These are phyloP conservation scores for Nematolebias whitei DNA, from an alignment of 2,113 vertebrate genomes.

Conservation along the genomic window DNA sequence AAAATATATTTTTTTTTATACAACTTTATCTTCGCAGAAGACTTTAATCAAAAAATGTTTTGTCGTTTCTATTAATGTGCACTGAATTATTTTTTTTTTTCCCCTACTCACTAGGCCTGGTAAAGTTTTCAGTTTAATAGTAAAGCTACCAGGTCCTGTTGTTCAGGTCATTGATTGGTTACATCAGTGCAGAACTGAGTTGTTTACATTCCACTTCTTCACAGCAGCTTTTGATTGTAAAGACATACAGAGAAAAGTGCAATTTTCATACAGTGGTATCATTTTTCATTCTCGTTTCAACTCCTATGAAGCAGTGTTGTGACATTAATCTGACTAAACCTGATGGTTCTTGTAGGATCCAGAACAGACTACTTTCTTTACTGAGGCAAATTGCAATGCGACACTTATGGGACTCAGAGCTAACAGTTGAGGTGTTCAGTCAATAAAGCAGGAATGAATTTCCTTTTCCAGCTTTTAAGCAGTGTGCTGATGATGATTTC, in stretches of 20 bases:
- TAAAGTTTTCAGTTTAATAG: neutral
- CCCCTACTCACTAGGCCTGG: conserved; percentile 15
- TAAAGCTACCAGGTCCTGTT: neutral
- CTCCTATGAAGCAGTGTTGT: conserved; percentile 44
- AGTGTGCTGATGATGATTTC: conserved; percentile 28
- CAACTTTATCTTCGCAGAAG: conserved; percentile 2
- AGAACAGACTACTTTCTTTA: conserved; percentile 34
- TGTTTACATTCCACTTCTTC: conserved; percentile 12
- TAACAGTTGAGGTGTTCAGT: neutral
- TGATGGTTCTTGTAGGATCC: conserved; percentile 60
- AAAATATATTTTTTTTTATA: neutral
- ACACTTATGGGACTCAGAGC: neutral
- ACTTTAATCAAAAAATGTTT: conserved; percentile 15
- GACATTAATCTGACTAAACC: conserved; percentile 28
- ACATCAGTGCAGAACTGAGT: neutral
- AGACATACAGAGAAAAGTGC: conserved; percentile 24
- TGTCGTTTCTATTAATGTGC: conserved; percentile 2
- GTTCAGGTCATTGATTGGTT: conserved; percentile 10
- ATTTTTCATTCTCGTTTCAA: conserved; percentile 2
- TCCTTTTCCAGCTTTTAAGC: conserved; percentile 2
- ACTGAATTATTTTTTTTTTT: conserved; percentile 45
- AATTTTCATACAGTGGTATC: neutral
- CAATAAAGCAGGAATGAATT: conserved; percentile 2
- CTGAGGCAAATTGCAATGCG: conserved; percentile 22
- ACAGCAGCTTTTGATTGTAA: conserved; percentile 49